phyloP scores from a whole-genome alignment of 2,113 vertebrate genomes.

The Rhinopomastus cyanomelas region DNA sequence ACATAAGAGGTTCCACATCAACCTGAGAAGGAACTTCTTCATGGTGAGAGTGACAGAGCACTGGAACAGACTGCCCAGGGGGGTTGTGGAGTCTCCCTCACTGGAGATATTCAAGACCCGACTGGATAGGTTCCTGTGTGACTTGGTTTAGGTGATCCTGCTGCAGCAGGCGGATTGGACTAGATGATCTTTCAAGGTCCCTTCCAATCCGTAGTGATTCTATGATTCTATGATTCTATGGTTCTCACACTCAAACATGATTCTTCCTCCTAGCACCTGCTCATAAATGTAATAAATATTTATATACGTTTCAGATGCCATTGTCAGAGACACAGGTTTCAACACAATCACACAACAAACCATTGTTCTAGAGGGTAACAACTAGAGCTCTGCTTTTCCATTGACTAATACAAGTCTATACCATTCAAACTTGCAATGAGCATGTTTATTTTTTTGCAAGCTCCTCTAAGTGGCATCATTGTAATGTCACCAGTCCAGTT shows the following conservation, averaged over 20 bases:
- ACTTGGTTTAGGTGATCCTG: too few relatives aligned
- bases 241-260: background rate
- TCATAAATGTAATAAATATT: background rate
- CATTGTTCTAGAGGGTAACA: background rate
- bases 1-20: too few relatives aligned
- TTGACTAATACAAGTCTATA: background rate
- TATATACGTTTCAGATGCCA: background rate
- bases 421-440: background rate
- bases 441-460: background rate
- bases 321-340: background rate
- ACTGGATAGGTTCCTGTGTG: too few relatives aligned
- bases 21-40: too few relatives aligned
- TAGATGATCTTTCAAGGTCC: too few relatives aligned
- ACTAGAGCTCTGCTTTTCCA: background rate
- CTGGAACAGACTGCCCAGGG: too few relatives aligned
- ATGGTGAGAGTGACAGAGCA: too few relatives aligned
- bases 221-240: too few relatives aligned
- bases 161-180: too few relatives aligned
- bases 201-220: too few relatives aligned
- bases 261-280: background rate
- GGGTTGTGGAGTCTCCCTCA: too few relatives aligned
- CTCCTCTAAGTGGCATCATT: background rate
- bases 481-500: background rate
- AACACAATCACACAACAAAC: background rate
- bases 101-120: too few relatives aligned